These are phyloP conservation scores for Catharus minimus DNA, from an alignment of 2,113 vertebrate genomes.

Conservation along the genomic window DNA sequence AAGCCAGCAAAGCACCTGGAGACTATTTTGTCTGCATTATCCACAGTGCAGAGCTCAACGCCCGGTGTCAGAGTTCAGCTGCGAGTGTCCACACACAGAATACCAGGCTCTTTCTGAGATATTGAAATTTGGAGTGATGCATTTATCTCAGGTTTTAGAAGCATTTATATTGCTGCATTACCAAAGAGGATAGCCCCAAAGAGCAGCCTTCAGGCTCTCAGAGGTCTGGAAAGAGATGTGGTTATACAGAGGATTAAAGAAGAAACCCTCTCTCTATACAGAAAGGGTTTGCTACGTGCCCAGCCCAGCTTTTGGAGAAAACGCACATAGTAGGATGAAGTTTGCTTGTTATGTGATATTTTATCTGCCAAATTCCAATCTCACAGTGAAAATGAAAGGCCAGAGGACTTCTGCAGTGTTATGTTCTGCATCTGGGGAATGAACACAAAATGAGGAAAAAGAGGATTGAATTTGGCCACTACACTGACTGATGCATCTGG, in stretches of 20 bases:
- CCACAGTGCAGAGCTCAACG: slow-evolving; percentile 37
- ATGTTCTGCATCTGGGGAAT: not conserved
- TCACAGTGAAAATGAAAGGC: not conserved
- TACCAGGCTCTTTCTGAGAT: slow-evolving; percentile 23
- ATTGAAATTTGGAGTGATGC: slow-evolving; percentile 19
- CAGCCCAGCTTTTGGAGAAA: not conserved
- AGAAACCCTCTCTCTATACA: not conserved
- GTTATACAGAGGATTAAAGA: not conserved
- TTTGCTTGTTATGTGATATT: not conserved
- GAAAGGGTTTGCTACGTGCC: not conserved
- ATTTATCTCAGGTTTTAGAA: slow-evolving; percentile 36
- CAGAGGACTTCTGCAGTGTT: not conserved
- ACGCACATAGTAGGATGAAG: accelerated
- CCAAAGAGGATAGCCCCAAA: slow-evolving; percentile 24
- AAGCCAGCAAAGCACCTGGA: slow-evolving; percentile 49
- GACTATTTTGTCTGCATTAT: slow-evolving; percentile 56
- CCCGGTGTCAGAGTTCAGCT: slow-evolving; percentile 24
- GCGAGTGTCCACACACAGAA: not conserved
- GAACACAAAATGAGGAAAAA: not conserved
- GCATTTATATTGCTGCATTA: slow-evolving; percentile 26
- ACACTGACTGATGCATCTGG: not conserved
- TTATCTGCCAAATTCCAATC: not conserved
- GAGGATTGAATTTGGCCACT: not conserved
- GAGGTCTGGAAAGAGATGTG: not conserved
- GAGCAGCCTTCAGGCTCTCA: not conserved